Evolutionary conservation across 64 coral and sea anemone genomes (phyloP).

Genomic region (Stylophora pistillata): DNA sequence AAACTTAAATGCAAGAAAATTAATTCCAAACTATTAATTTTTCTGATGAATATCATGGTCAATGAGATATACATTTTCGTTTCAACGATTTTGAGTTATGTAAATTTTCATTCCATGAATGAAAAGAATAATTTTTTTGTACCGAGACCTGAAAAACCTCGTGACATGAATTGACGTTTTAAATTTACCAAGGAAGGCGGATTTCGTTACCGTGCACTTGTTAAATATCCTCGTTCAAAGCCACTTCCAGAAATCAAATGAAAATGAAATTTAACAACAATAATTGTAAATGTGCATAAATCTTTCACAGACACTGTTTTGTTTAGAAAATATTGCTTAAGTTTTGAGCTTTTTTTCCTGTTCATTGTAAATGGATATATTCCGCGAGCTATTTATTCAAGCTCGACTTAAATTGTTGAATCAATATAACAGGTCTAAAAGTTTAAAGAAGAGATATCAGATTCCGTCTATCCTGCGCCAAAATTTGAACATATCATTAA

Average conservation of each 20-base stretch:
- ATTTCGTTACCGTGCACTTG: not conserved
- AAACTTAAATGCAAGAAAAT: too few relatives aligned
- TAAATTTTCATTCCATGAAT: not conserved
- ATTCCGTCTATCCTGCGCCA: not conserved
- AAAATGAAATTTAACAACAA: not conserved
- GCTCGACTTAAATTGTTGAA: not conserved
- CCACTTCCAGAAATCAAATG: not conserved
- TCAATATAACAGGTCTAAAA: conserved; percentile 20
- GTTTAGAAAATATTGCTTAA: not conserved
- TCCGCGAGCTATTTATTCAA: not conserved
- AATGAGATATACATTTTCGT: not conserved
- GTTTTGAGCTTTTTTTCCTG: not conserved
- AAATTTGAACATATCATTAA: too few relatives aligned
- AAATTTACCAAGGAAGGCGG: not conserved
- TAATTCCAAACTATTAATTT: too few relatives aligned
- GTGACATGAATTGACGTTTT: not conserved
- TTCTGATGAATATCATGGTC: not conserved
- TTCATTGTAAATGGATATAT: not conserved
- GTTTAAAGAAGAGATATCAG: conserved; percentile 2
- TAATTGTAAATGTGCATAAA: not conserved
- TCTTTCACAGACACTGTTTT: not conserved
- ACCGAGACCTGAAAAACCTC: not conserved
- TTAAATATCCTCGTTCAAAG: not conserved
- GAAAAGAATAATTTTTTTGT: not conserved
- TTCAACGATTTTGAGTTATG: not conserved